These are phyloP conservation scores for Spea multiplicata DNA, from an alignment of 2,113 vertebrate genomes.

Conservation along the genomic window DNA sequence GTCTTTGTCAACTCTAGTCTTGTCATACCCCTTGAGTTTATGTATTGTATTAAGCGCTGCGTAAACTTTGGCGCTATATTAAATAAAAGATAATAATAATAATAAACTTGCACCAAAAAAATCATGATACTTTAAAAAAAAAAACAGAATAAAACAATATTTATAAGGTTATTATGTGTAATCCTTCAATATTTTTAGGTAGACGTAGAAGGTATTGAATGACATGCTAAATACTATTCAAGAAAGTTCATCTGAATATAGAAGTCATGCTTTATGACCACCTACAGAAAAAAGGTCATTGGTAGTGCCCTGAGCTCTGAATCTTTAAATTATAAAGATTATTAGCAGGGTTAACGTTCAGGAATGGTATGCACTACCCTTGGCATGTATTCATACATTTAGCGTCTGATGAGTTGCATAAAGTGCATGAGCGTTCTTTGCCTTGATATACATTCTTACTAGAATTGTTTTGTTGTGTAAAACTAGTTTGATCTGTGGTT, in stretches of 20 bases:
- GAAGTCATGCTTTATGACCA: conserved; percentile 34
- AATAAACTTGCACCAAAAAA: not conserved
- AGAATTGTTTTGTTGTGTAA: no score
- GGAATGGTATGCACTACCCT: conserved; percentile 10
- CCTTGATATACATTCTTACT: no score
- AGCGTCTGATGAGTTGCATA: no score
- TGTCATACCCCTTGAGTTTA: no score
- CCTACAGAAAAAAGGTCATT: conserved; percentile 39
- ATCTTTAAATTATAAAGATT: conserved; percentile 30
- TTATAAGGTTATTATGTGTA: conserved; percentile 52
- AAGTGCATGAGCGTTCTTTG: no score
- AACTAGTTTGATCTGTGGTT: no score
- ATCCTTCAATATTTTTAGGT: not conserved
- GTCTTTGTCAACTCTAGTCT: no score
- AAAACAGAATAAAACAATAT: conserved; percentile 25
- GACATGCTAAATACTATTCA: conserved; percentile 26
- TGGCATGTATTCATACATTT: no score
- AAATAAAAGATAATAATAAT: no score
- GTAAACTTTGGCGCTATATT: no score
- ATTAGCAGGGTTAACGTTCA: conserved; percentile 32
- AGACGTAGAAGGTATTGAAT: conserved; percentile 25
- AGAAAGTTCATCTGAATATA: conserved; percentile 20
- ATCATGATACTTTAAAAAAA: not conserved
- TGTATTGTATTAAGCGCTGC: no score
- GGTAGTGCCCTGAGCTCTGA: conserved; percentile 24